Percentiles rank a stretch among this genome's conserved stretches.
These are phyloP conservation scores for Drosophila cardini DNA, from an alignment of 1,140 invertebrate genomes.

Conservation along the genomic window DNA sequence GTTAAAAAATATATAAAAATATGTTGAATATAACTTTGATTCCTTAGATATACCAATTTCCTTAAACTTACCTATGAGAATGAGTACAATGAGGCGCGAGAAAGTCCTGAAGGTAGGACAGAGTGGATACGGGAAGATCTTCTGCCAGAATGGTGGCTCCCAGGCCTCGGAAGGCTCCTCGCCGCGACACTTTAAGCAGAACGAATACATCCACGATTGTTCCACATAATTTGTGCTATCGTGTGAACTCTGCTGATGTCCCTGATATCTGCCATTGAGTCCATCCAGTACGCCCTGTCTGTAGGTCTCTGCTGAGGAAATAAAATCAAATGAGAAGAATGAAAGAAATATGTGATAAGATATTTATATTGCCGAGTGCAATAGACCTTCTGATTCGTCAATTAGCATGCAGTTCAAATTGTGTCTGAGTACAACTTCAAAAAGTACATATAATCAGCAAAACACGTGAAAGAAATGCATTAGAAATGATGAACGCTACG, in stretches of 20 bases:
- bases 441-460: slow-evolving; percentile 5
- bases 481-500: neutral
- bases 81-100: slow-evolving; percentile 88
- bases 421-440: slow-evolving; percentile 3
- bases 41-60: no score
- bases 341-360: neutral
- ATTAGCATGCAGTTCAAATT: slow-evolving; percentile 40
- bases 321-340: neutral
- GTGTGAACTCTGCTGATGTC: slow-evolving; percentile 55
- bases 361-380: slow-evolving; percentile 28
- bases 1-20: no score
- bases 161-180: slow-evolving; percentile 89
- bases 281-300: slow-evolving; percentile 66
- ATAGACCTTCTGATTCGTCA: slow-evolving; percentile 30
- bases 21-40: no score
- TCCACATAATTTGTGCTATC: slow-evolving; percentile 71
- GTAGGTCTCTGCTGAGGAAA: slow-evolving; percentile 55
- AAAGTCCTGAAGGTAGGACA: slow-evolving; percentile 92
- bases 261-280: slow-evolving; percentile 69
- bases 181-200: slow-evolving; percentile 81
- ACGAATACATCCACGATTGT: slow-evolving; percentile 82
- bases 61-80: slow-evolving; percentile 86
- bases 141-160: slow-evolving; percentile 91
- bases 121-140: slow-evolving; percentile 91
- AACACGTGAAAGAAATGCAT: neutral